phyloP scores from a whole-genome alignment of 2,113 vertebrate genomes.

The Verasper variegatus region DNA sequence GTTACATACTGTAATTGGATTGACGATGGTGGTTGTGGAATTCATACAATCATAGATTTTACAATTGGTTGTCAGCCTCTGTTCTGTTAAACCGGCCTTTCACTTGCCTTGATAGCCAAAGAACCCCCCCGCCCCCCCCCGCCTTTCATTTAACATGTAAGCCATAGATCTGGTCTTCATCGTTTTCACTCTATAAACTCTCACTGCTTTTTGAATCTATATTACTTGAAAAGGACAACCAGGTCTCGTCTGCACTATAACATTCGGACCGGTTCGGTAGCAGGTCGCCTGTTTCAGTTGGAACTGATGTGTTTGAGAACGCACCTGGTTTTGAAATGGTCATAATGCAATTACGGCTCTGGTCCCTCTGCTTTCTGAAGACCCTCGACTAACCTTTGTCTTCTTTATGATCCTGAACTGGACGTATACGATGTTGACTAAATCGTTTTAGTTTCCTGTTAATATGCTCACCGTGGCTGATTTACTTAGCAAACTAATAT shows the following conservation, averaged over 20 bases:
- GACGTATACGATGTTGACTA: conserved; percentile 60
- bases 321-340: conserved; percentile 30
- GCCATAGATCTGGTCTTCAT: conserved; percentile 61
- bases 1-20: conserved; percentile 27
- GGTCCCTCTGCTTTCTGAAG: conserved; percentile 28
- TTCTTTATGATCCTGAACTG: conserved; percentile 62
- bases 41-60: conserved; percentile 52
- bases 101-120: conserved; percentile 71
- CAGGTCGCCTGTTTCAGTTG: conserved; percentile 52
- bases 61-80: conserved; percentile 30
- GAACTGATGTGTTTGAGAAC: conserved; percentile 23
- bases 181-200: conserved; percentile 38
- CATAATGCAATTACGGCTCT: conserved; percentile 50
- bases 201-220: conserved; percentile 69
- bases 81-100: conserved; percentile 34
- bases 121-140: conserved; percentile 54
- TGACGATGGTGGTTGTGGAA: conserved; percentile 20
- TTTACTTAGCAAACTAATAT: conserved; percentile 66
- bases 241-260: conserved; percentile 90
- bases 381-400: conserved; percentile 30
- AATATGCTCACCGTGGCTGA: conserved; percentile 57
- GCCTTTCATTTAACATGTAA: conserved; percentile 54
- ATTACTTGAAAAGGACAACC: conserved; percentile 89
- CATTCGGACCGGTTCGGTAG: conserved; percentile 37
- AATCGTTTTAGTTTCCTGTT: conserved; percentile 44